A percentile compares a stretch with the other conserved stretches of the same genome.
phyloP scores from a whole-genome alignment of 2,888 invertebrate genomes.

The Lasius fuliginosus region DNA sequence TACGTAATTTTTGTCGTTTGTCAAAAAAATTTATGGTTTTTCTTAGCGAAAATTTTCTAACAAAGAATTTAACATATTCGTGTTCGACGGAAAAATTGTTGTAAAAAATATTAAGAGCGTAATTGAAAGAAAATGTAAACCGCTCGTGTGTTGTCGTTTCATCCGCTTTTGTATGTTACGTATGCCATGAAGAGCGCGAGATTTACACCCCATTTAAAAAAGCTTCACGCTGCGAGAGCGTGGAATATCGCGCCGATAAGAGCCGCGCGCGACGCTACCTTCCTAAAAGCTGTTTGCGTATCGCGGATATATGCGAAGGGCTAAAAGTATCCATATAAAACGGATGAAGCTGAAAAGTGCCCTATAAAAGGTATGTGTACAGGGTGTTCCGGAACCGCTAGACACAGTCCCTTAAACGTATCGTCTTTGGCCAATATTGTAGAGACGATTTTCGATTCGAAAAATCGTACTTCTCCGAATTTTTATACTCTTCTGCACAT shows the following conservation, averaged over 20 bases:
- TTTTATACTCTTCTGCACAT: background rate
- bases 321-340: conserved; percentile 46
- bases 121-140: conserved; percentile 38
- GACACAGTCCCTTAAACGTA: background rate
- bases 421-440: background rate
- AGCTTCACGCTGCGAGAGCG: conserved; percentile 14
- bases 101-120: conserved; percentile 10
- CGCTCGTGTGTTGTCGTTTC: conserved; percentile 21
- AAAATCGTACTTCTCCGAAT: background rate
- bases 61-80: conserved; percentile 13
- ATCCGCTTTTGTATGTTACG: conserved; percentile 1
- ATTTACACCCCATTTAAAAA: conserved; percentile 42
- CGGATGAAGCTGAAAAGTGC: conserved; percentile 39
- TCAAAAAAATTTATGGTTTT: background rate
- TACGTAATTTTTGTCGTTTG: too few relatives aligned
- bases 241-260: conserved; percentile 32
- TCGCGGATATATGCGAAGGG: conserved; percentile 13
- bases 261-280: background rate
- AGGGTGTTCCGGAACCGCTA: background rate
- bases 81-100: background rate
- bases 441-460: background rate
- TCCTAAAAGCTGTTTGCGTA: conserved; percentile 46
- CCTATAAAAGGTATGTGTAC: conserved; percentile 11
- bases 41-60: background rate
- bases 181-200: background rate